Percentiles rank a stretch among this genome's conserved stretches.
These are phyloP conservation scores for Poeciliopsis turneri DNA, from an alignment of 2,797 vertebrate species.

Conservation along the genomic window DNA sequence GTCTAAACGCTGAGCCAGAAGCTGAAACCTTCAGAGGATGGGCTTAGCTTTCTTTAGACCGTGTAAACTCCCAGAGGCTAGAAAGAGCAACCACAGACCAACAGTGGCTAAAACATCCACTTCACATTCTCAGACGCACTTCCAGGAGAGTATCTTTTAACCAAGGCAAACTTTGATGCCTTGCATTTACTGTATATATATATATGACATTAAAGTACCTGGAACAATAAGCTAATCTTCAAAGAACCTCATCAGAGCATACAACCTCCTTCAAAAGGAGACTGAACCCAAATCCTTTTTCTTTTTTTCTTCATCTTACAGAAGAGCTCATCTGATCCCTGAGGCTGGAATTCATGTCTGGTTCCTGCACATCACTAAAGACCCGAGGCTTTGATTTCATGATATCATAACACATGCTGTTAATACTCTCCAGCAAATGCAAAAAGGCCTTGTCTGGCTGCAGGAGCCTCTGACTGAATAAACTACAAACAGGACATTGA, in stretches of 20 bases:
- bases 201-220: constrained; percentile 47
- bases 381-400: constrained; percentile 53
- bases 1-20: constrained; percentile 30
- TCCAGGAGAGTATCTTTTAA: constrained; percentile 24
- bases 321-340: constrained; percentile 56
- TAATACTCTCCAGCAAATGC: constrained; percentile 39
- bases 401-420: constrained; percentile 54
- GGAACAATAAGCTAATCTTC: constrained; percentile 64
- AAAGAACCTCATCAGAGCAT: constrained; percentile 60
- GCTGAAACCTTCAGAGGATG: constrained; percentile 36
- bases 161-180: constrained; percentile 46
- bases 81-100: constrained; percentile 27
- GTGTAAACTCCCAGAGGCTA: constrained; percentile 39
- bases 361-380: constrained; percentile 43
- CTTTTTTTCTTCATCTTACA: constrained; percentile 42
- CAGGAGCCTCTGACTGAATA: constrained; percentile 35
- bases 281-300: constrained; percentile 61
- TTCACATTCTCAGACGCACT: constrained; percentile 35
- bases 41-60: constrained; percentile 47
- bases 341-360: constrained; percentile 44
- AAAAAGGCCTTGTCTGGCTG: constrained; percentile 53
- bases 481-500: constrained; percentile 50
- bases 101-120: constrained; percentile 16
- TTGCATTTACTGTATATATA: constrained; percentile 33
- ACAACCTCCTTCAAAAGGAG: constrained; percentile 59